Percentiles rank a stretch among this genome's conserved stretches.
These are phyloP conservation scores for Drosophila pallidifrons DNA, from an alignment of 1,140 invertebrate species.

Conservation along the genomic window DNA sequence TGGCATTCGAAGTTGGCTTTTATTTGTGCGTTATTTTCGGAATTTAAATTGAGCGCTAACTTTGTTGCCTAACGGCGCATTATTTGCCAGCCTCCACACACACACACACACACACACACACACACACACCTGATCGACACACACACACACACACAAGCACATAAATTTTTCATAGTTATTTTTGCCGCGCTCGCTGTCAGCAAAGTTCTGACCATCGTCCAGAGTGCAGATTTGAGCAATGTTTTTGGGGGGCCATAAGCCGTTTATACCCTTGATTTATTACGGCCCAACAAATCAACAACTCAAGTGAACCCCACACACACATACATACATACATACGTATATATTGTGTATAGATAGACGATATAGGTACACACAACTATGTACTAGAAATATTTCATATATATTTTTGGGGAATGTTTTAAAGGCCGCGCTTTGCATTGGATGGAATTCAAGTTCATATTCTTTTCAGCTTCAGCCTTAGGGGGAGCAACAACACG, in stretches of 20 bases:
- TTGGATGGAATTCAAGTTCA: not conserved
- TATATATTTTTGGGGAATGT: constrained; percentile 23
- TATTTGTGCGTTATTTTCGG: constrained; percentile 38
- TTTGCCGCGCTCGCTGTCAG: constrained; percentile 18
- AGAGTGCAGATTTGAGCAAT: constrained; percentile 46
- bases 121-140: constrained; percentile 7
- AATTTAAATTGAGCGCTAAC: constrained; percentile 67
- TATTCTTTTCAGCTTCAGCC: too few species aligned
- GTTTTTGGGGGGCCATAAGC: constrained; percentile 53
- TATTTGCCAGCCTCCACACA: constrained; percentile 31
- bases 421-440: not conserved
- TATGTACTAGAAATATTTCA: too few species aligned
- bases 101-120: constrained; percentile 8
- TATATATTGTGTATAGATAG: constrained; percentile 4
- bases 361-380: too few species aligned
- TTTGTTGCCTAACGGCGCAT: constrained; percentile 59
- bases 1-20: constrained; percentile 17
- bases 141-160: not conserved
- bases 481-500: too few species aligned
- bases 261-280: constrained; percentile 72
- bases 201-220: constrained; percentile 8
- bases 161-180: constrained; percentile 58
- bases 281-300: constrained; percentile 68
- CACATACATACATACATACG: constrained; percentile 1
- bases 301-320: constrained; percentile 14